phyloP scores from a whole-genome alignment of 2,113 vertebrate species.

The Thalassarche chlororhynchos region DNA sequence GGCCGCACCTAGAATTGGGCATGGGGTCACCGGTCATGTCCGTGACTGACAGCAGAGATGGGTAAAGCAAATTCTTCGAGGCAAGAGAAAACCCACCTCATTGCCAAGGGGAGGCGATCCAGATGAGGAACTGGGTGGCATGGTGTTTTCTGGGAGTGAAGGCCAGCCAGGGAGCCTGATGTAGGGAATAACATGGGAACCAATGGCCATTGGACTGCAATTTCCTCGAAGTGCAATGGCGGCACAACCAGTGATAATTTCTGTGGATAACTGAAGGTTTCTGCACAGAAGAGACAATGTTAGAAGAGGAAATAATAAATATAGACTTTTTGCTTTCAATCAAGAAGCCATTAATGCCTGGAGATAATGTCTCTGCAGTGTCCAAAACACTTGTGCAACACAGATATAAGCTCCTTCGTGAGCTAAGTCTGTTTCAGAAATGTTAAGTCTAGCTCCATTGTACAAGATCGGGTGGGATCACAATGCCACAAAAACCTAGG shows the following conservation, averaged over 20 bases:
- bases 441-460: background rate
- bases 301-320: background rate
- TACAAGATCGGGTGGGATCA: background rate
- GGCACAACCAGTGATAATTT: background rate
- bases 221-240: background rate
- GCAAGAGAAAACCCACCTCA: background rate
- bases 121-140: background rate
- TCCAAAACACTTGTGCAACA: background rate
- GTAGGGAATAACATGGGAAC: background rate
- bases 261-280: background rate
- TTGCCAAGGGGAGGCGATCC: background rate
- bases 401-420: background rate
- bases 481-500: background rate
- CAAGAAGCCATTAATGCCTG: background rate
- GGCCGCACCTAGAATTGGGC: background rate
- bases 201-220: background rate
- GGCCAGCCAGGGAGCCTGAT: background rate
- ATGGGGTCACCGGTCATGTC: accelerated
- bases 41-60: background rate
- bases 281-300: background rate
- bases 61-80: background rate
- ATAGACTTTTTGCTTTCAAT: background rate
- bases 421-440: background rate
- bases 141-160: background rate
- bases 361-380: background rate